Evolutionary conservation across 2,797 vertebrate genomes (phyloP), one percentile per base, ranked within the genome.

Genomic region (Ataeniobius toweri): DNA sequence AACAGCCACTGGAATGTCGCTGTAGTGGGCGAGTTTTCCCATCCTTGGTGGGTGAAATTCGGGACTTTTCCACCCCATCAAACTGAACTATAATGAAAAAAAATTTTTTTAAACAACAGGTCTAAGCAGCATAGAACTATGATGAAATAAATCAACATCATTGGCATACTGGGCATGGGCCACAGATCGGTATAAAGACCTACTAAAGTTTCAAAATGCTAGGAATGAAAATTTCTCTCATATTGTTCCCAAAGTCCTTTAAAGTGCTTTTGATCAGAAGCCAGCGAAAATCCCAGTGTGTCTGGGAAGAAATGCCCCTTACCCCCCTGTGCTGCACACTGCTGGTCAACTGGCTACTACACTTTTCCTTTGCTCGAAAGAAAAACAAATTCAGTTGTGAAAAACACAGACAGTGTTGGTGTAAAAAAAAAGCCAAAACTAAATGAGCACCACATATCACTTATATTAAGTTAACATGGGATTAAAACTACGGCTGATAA

Each of bases 21-120:
- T 97, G 96, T 70, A 94, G 94, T 2, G 96, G 95, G 16, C 96
- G 96, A 41, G 86, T 90, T 92, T 97, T 98, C 73, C 96, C 96
- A 14, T 99, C 98, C 90, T 94, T 96, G 88, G 96, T 95, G 24
- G 98, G 97, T 0, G 97, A 99, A 91, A 96, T 96, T 82, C 92
- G 94, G 83, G 95, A 93, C 9, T 97, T 98, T 12, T 97, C 97
- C 71, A 95, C 92, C 4, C 95, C 95, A 73, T 99, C 98, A 28
- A 96, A 96, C 39, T 97, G 97, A 87, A 97, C 98, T 99, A 95
- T 86, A 87, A 83, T 41, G 24, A 39, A 87, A 55, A 53, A 80
- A 75, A 77, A 1, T 13, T 69, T 28, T 41, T 39, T 61, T 18
- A 28, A 69, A 53, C 36, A 44, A 71, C 0, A 31, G 8, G 10